Conservation (phyloP, 2,888 invertebrate species). For the Leptinotarsa peninsularis region DNA sequence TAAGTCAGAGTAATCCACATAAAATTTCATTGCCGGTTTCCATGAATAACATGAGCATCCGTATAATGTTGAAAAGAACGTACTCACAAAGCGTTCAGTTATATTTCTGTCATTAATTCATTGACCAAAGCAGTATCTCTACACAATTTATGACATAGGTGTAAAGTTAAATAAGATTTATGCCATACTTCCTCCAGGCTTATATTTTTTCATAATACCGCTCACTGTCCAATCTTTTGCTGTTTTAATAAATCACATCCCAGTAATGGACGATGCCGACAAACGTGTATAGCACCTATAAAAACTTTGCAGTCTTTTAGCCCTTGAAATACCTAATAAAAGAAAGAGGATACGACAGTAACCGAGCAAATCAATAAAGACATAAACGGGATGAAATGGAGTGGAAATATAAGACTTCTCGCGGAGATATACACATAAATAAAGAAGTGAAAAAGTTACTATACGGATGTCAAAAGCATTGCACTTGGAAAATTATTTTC, state of each 20-base stretch:
- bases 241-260: constrained; percentile 34
- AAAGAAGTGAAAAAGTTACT: neutral
- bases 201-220: constrained; percentile 45
- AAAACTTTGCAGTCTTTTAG: constrained; percentile 11
- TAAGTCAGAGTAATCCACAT: neutral
- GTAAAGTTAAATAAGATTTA: constrained; percentile 46
- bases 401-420: constrained; percentile 1
- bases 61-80: neutral
- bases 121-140: constrained; percentile 1
- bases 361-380: constrained; percentile 17
- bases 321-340: constrained; percentile 9
- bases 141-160: constrained; percentile 13
- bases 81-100: constrained; percentile 3
- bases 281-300: constrained; percentile 2
- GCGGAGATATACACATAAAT: constrained; percentile 14
- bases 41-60: neutral
- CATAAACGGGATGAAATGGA: constrained; percentile 14
- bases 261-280: constrained; percentile 25
- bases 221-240: constrained; percentile 39
- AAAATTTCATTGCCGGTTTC: neutral
- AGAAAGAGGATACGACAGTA: constrained; percentile 1
- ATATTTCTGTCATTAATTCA: neutral
- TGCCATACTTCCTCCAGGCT: constrained; percentile 38
- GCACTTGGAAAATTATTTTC: constrained; percentile 8
- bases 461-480: constrained; percentile 6